Evolutionary conservation across 64 coral and sea anemone genomes (phyloP).

Genomic region (Orbicella faveolata): DNA sequence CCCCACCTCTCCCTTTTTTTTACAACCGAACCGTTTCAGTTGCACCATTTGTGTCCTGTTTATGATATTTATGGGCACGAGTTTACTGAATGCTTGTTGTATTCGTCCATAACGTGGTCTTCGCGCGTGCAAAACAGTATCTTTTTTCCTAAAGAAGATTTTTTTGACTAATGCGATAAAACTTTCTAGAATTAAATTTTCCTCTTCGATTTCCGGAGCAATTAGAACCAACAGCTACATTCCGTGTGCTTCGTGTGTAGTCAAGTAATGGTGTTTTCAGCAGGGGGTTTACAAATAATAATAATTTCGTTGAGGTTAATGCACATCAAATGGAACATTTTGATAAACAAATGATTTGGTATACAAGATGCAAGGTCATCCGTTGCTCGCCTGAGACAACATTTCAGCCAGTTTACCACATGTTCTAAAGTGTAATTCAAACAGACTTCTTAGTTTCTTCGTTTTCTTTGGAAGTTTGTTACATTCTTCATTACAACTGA

Average conservation of each 20-base stretch:
- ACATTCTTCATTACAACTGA: no score
- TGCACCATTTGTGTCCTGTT: background rate
- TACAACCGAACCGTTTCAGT: background rate
- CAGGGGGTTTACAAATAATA: background rate
- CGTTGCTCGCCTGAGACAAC: background rate
- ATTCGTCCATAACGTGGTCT: background rate
- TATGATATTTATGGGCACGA: background rate
- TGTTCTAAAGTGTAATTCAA: background rate
- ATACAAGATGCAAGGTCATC: background rate
- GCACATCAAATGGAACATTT: background rate
- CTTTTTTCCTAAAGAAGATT: background rate
- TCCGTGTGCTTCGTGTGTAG: constrained; percentile 7
- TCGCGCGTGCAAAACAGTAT: background rate
- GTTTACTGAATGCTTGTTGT: background rate
- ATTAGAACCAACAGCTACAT: constrained; percentile 12
- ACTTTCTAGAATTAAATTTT: background rate
- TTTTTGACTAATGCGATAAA: background rate
- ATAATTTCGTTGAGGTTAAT: background rate
- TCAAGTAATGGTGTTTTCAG: constrained; percentile 14
- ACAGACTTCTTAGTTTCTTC: background rate
- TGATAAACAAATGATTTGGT: background rate
- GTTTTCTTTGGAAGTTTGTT: background rate
- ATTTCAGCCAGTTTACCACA: background rate
- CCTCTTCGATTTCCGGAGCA: background rate
- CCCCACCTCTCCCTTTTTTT: background rate